Conservation (phyloP, 2,888 invertebrate genomes). For the Deilephila porcellus region DNA sequence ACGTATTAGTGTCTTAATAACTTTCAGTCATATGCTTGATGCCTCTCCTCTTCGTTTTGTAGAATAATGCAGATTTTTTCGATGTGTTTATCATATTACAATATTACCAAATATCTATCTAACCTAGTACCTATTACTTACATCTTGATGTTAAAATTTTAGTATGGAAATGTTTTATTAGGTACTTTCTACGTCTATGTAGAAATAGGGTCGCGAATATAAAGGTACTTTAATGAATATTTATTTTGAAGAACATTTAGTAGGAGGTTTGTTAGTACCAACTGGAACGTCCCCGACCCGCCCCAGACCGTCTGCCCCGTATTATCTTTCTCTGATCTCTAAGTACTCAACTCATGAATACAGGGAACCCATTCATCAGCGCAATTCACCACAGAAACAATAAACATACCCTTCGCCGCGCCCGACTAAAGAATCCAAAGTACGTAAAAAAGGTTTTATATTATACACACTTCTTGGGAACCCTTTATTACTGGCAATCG, state of each 20-base stretch:
- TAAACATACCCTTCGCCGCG: conserved; percentile 77
- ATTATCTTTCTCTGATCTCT: conserved; percentile 79
- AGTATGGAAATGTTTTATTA: background rate
- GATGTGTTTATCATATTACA: too few relatives aligned
- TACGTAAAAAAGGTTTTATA: conserved; percentile 66
- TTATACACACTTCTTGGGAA: conserved; percentile 79
- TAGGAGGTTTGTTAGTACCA: conserved; percentile 77
- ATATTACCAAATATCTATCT: too few relatives aligned
- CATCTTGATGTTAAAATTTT: too few relatives aligned
- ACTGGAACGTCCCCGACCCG: conserved; percentile 67
- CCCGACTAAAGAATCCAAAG: conserved; percentile 73
- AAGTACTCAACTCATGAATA: conserved; percentile 73
- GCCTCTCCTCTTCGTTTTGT: too few relatives aligned
- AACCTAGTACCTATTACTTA: too few relatives aligned
- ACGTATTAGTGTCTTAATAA: too few relatives aligned
- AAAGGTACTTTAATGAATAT: conserved; percentile 1
- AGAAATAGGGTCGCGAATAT: background rate
- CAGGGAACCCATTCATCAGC: conserved; percentile 74
- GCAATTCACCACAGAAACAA: conserved; percentile 82
- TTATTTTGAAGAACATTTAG: conserved; percentile 41
- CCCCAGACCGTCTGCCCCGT: conserved; percentile 70
- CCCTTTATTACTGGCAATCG: conserved; percentile 83
- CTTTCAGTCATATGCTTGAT: too few relatives aligned
- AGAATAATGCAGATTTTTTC: too few relatives aligned
- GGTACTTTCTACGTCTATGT: too few relatives aligned